A percentile compares a stretch with the other conserved stretches of the same genome.
Conservation (phyloP, 2,888 invertebrate genomes). For the Poecilus cupreus region DNA sequence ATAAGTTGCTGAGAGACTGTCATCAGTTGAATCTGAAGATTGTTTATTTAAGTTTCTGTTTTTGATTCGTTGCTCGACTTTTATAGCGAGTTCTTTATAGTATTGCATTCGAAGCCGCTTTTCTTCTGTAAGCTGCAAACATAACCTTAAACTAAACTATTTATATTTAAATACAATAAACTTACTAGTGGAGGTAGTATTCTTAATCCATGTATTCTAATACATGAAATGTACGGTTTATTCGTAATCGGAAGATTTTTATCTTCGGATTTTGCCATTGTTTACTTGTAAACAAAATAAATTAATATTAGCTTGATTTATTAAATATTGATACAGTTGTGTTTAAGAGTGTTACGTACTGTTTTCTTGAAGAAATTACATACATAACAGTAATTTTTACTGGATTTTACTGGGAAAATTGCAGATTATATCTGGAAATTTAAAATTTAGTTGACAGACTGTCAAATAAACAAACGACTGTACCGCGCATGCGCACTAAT, state of each 20-base stretch:
- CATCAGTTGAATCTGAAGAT: background rate
- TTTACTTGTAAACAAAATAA: conserved; percentile 40
- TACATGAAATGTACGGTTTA: conserved; percentile 78
- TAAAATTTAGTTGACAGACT: conserved; percentile 47
- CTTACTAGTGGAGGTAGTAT: conserved; percentile 86
- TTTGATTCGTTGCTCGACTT: conserved; percentile 78
- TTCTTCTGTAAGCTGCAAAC: conserved; percentile 79
- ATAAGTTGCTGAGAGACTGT: background rate
- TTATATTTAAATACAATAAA: conserved; percentile 62
- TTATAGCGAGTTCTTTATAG: conserved; percentile 80
- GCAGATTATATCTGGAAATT: conserved; percentile 34
- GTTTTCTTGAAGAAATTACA: conserved; percentile 23
- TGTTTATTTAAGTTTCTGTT: conserved; percentile 49
- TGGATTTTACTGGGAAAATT: background rate
- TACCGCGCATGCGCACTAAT: background rate
- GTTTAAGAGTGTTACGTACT: background rate
- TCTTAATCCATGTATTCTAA: conserved; percentile 83
- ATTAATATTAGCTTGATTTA: background rate
- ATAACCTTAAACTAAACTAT: too few species aligned
- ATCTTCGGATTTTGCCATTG: conserved; percentile 44
- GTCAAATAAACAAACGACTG: conserved; percentile 31
- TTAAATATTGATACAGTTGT: background rate
- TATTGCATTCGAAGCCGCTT: conserved; percentile 79
- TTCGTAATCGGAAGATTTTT: background rate
- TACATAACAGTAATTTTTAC: conserved; percentile 49